These are phyloP conservation scores for Drosophila kikkawai DNA, from an alignment of 1,140 invertebrate species.

Conservation along the genomic window DNA sequence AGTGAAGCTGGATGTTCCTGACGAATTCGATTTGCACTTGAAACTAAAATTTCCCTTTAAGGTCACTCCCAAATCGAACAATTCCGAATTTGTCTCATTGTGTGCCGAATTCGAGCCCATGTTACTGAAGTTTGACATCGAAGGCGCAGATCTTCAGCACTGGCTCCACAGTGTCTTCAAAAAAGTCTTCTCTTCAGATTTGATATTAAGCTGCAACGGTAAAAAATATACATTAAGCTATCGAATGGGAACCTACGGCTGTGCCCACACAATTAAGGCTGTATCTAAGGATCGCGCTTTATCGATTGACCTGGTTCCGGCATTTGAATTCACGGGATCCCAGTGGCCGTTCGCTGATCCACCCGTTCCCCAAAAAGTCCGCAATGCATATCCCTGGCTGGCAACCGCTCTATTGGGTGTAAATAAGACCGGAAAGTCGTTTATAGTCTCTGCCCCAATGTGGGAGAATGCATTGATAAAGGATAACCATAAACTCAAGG, in stretches of 20 bases:
- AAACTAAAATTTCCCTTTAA: constrained; percentile 29
- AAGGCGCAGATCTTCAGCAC: background rate
- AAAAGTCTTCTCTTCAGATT: background rate
- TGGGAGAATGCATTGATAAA: constrained; percentile 41
- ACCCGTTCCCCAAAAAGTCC: background rate
- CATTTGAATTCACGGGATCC: background rate
- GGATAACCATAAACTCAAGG: constrained; percentile 27
- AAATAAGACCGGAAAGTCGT: background rate
- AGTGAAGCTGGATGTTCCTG: constrained; percentile 26
- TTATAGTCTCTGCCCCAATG: constrained; percentile 19
- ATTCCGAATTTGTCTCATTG: constrained; percentile 10
- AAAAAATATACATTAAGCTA: constrained; percentile 5
- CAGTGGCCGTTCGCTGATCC: constrained; percentile 12
- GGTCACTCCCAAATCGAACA: background rate
- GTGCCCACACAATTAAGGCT: constrained; percentile 35
- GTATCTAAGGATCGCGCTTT: background rate
- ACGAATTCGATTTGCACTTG: constrained; percentile 54
- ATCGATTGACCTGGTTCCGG: constrained; percentile 30
- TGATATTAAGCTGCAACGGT: too few species aligned
- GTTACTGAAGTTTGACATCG: background rate
- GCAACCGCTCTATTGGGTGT: constrained; percentile 19
- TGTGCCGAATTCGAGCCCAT: background rate
- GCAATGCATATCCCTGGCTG: constrained; percentile 5
- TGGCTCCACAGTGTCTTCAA: constrained; percentile 23
- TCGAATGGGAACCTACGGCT: background rate